Percentiles rank a stretch among this genome's conserved stretches.
Evolutionary conservation across 2,797 vertebrate species (phyloP).

Genomic region (Discoglossus pictus): DNA sequence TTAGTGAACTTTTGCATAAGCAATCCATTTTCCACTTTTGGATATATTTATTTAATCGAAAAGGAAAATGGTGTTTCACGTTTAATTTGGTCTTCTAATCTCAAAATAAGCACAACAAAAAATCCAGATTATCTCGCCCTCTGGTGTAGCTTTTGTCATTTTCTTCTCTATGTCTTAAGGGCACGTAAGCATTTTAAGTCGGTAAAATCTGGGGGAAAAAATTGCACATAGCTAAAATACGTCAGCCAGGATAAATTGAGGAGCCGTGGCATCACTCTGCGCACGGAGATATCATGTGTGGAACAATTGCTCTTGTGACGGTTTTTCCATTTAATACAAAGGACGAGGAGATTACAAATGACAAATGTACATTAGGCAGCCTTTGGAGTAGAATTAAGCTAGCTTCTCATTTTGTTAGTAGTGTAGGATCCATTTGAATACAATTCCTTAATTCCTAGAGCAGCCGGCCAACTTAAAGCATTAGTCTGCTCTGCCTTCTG

Average conservation of each 20-base stretch:
- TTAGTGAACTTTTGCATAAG: no score
- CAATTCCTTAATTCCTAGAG: slow-evolving; percentile 52
- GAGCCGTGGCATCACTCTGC: slow-evolving; percentile 9
- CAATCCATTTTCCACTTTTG: no score
- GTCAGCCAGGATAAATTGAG: not conserved
- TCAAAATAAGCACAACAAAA: not conserved
- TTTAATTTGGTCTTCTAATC: slow-evolving; percentile 38
- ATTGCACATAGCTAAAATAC: slow-evolving; percentile 33
- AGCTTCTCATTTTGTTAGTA: slow-evolving; percentile 49
- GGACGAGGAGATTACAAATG: slow-evolving; percentile 45
- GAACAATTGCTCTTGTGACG: slow-evolving; percentile 13
- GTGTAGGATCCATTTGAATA: slow-evolving; percentile 49
- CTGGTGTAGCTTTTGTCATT: not conserved
- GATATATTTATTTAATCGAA: no score
- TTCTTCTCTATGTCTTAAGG: not conserved
- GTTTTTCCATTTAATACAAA: slow-evolving; percentile 43
- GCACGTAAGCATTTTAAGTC: not conserved
- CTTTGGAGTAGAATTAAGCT: slow-evolving; percentile 52
- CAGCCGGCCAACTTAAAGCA: slow-evolving; percentile 61
- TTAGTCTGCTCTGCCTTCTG: slow-evolving; percentile 64
- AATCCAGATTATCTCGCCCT: slow-evolving; percentile 23
- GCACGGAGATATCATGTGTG: not conserved
- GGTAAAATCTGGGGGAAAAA: slow-evolving; percentile 34
- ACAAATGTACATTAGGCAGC: slow-evolving; percentile 51
- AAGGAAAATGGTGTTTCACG: no score